Evolutionary conservation across 30 jellyfish, hydroid and myxozoan genomes (phyloP).

Genomic region (Catostylus mosaicus): DNA sequence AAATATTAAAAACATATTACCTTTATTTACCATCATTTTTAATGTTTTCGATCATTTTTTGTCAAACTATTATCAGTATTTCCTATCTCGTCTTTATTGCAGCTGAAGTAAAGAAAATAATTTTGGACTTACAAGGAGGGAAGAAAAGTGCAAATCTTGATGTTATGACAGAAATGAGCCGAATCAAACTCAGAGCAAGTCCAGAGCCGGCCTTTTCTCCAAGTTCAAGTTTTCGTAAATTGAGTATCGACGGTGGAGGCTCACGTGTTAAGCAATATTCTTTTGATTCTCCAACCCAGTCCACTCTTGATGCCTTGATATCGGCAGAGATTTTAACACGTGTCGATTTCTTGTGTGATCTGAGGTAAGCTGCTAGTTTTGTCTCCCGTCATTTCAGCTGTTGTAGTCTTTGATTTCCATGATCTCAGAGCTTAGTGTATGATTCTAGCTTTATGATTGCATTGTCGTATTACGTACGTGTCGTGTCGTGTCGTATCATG

Average conservation of each 20-base stretch:
- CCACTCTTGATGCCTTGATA: slow-evolving; percentile 55
- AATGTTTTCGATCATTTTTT: too few relatives aligned
- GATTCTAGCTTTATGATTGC: too few relatives aligned
- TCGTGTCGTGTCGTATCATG: too few relatives aligned
- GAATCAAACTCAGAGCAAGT: slow-evolving; percentile 64
- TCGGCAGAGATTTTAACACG: slow-evolving; percentile 71
- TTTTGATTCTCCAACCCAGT: slow-evolving; percentile 32
- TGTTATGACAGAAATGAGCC: slow-evolving; percentile 72
- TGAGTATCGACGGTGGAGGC: slow-evolving; percentile 29
- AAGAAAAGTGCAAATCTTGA: slow-evolving; percentile 61
- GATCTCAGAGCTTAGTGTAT: too few relatives aligned
- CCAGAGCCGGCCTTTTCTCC: slow-evolving; percentile 81
- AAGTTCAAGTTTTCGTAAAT: slow-evolving; percentile 49
- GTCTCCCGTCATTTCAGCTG: too few relatives aligned
- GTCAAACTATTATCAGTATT: not conserved
- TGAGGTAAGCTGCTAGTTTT: slow-evolving; percentile 84
- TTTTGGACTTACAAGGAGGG: slow-evolving; percentile 65
- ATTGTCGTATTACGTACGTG: too few relatives aligned
- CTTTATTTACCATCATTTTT: too few relatives aligned
- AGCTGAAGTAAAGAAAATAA: slow-evolving; percentile 84
- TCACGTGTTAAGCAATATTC: slow-evolving; percentile 41
- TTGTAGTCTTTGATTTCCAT: too few relatives aligned
- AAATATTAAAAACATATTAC: too few relatives aligned
- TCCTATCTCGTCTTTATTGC: not conserved
- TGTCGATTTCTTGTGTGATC: slow-evolving; percentile 66